phyloP scores from a whole-genome alignment of 1,140 invertebrate species.

The Trypoxylus dichotomus region DNA sequence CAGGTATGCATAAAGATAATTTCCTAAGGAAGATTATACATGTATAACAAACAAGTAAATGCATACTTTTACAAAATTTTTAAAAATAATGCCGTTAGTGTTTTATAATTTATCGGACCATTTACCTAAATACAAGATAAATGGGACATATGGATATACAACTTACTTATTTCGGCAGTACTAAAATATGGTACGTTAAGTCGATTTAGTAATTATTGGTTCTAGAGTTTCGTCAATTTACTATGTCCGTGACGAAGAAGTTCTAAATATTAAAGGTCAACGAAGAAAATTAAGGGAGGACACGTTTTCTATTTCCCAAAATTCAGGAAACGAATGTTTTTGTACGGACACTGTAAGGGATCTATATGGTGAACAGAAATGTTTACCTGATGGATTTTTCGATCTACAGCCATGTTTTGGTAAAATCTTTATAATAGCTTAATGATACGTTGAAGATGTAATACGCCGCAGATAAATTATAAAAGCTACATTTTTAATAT shows the following conservation, averaged over 20 bases:
- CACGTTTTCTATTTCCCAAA: constrained; percentile 13
- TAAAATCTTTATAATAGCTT: neutral
- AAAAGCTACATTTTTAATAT: neutral
- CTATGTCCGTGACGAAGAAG: neutral
- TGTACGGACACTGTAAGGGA: neutral
- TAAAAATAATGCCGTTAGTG: no score
- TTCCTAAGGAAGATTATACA: no score
- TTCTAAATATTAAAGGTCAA: neutral
- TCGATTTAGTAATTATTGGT: neutral
- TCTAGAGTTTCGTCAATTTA: neutral
- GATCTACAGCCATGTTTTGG: constrained; percentile 13
- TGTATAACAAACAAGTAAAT: no score
- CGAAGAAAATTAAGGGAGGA: constrained; percentile 11
- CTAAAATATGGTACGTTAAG: no score
- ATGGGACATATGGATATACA: no score
- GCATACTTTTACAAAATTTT: no score
- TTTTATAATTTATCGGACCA: no score
- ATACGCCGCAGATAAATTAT: neutral
- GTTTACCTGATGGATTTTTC: constrained; percentile 26
- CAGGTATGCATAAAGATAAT: constrained; percentile 10
- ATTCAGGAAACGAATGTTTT: constrained; percentile 3
- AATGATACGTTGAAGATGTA: no score
- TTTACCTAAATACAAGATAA: no score
- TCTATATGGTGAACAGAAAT: constrained; percentile 17
- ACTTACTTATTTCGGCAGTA: no score